Conservation (phyloP, 2,113 vertebrate genomes). For the Tichodroma muraria region DNA sequence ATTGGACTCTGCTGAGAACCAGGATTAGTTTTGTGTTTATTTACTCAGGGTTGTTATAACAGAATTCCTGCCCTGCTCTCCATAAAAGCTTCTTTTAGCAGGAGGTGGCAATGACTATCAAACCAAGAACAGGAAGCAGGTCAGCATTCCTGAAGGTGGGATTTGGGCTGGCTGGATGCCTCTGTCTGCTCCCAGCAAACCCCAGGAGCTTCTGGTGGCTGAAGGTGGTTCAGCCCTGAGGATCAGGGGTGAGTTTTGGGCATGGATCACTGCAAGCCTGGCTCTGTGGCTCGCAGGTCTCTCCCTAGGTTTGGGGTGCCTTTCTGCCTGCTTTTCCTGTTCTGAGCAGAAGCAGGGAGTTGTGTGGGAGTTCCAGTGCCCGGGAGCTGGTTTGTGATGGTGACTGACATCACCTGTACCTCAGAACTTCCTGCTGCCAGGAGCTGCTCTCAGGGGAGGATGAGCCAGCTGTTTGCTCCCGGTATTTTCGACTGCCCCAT, state of each 20-base stretch:
- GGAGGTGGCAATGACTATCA: neutral
- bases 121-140: neutral
- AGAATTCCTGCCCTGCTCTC: neutral
- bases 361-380: neutral
- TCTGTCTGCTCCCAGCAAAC: neutral
- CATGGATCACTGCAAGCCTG: neutral
- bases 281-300: neutral
- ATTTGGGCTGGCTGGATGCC: neutral
- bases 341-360: neutral
- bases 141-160: neutral
- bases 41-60: neutral
- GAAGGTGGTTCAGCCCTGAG: neutral
- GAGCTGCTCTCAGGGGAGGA: neutral
- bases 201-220: neutral
- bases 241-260: neutral
- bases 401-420: neutral
- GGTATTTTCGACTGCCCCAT: neutral
- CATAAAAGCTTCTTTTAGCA: neutral
- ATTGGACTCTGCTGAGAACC: neutral
- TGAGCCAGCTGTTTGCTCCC: neutral
- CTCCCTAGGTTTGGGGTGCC: neutral
- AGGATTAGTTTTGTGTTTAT: neutral
- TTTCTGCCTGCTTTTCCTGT: neutral
- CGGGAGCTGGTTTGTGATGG: neutral
- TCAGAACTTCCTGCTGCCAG: neutral